A percentile compares a stretch with the other conserved stretches of the same genome.
Evolutionary conservation across 2,797 vertebrate genomes (phyloP).

Genomic region (Myripristis jacobus): DNA sequence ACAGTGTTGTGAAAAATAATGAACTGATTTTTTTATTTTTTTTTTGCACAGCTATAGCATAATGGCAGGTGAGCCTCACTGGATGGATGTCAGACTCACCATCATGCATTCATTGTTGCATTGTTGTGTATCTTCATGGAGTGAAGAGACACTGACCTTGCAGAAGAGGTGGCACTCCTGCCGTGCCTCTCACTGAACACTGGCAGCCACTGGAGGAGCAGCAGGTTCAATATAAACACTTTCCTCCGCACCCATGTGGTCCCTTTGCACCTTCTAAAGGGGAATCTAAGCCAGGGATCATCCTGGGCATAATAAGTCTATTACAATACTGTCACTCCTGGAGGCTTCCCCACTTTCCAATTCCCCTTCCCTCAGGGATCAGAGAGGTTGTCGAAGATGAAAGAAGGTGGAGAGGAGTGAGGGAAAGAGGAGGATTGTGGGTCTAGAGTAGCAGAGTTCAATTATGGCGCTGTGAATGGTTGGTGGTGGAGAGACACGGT

Average conservation of each 20-base stretch:
- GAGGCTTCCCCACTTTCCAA: neutral
- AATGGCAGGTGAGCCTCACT: neutral
- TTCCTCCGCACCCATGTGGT: slow-evolving; percentile 37
- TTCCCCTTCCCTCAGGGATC: slow-evolving; percentile 9
- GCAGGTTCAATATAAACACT: slow-evolving; percentile 53
- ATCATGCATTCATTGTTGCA: neutral
- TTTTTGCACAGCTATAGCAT: too few species aligned
- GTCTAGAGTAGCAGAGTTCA: slow-evolving; percentile 26
- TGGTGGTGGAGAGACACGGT: slow-evolving; percentile 22
- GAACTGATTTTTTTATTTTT: too few species aligned
- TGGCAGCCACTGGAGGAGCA: slow-evolving; percentile 28
- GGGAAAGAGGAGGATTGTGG: slow-evolving; percentile 3
- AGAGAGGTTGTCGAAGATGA: slow-evolving; percentile 8
- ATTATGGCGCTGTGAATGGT: slow-evolving; percentile 16
- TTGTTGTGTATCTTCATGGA: slow-evolving; percentile 16
- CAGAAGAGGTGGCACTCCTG: neutral
- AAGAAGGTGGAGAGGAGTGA: slow-evolving; percentile 4
- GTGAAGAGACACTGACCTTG: slow-evolving; percentile 1
- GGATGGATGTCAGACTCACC: neutral
- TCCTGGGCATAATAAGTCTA: slow-evolving; percentile 43
- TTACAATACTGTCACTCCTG: slow-evolving; percentile 42
- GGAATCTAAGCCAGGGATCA: slow-evolving; percentile 40
- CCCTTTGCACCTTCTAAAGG: slow-evolving; percentile 41
- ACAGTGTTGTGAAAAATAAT: too few species aligned
- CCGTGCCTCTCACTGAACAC: slow-evolving; percentile 12